A percentile compares a stretch with the other conserved stretches of the same genome.
phyloP scores from a whole-genome alignment of 2,113 vertebrate species.

The Papio anubis region DNA sequence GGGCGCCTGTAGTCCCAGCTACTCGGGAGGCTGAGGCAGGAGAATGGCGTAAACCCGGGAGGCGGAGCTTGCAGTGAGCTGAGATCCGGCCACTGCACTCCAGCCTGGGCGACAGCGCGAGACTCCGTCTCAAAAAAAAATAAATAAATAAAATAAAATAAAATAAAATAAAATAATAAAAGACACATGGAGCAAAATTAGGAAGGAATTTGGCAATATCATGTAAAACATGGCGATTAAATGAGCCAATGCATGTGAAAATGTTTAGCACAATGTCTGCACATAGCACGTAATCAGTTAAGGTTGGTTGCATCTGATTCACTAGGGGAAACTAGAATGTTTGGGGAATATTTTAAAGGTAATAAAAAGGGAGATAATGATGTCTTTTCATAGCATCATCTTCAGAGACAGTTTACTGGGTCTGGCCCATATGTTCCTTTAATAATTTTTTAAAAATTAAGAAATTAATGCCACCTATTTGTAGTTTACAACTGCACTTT shows the following conservation, averaged over 20 bases:
- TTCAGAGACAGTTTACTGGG: background rate
- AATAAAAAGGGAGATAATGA: background rate
- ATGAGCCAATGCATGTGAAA: conserved; percentile 50
- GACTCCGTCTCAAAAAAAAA: too few relatives aligned
- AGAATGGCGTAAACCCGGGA: too few relatives aligned
- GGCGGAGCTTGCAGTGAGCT: too few relatives aligned
- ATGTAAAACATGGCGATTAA: conserved; percentile 56
- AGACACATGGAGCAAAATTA: conserved; percentile 28
- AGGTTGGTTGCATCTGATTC: conserved; percentile 46
- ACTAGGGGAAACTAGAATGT: conserved; percentile 18
- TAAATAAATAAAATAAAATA: too few relatives aligned
- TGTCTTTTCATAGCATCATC: conserved; percentile 11
- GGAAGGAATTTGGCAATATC: conserved; percentile 41
- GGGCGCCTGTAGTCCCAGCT: too few relatives aligned
- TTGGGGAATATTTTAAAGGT: conserved; percentile 53
- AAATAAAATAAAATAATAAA: conserved; percentile 1
- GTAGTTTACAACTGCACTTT: background rate
- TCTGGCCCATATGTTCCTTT: background rate
- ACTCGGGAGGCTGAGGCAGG: too few relatives aligned
- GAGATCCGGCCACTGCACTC: too few relatives aligned
- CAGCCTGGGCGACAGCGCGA: too few relatives aligned
- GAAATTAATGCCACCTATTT: background rate
- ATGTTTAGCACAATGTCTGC: conserved; percentile 25
- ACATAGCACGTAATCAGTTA: background rate
- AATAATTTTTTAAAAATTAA: background rate